These are phyloP conservation scores for Tupaia tana DNA, from an alignment of 2,113 vertebrate species.

Conservation along the genomic window DNA sequence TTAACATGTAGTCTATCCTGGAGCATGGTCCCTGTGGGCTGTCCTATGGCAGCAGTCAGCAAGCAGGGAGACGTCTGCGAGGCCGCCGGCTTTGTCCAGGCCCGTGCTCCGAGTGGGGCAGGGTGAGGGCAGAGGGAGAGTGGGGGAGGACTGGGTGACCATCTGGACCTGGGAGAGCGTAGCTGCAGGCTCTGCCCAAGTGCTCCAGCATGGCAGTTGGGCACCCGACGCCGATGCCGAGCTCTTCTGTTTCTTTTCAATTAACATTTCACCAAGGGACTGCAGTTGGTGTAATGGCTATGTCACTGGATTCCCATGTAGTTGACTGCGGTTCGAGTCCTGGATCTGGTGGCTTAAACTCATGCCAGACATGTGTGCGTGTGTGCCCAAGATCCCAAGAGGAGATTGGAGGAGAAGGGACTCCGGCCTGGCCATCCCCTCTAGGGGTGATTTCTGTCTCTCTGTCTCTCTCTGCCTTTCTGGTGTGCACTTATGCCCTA, in stretches of 20 bases:
- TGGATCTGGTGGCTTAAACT: too few species aligned
- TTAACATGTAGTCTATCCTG: neutral
- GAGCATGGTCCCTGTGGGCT: neutral
- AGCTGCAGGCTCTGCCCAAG: slow-evolving; percentile 5
- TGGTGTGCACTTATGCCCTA: too few species aligned
- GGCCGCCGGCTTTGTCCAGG: neutral
- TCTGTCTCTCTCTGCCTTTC: too few species aligned
- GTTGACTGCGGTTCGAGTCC: too few species aligned
- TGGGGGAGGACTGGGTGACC: neutral
- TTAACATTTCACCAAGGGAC: neutral
- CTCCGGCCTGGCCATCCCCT: too few species aligned
- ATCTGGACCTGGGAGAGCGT: slow-evolving; percentile 52
- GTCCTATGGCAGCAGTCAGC: neutral
- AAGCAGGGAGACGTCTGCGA: neutral
- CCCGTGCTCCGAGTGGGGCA: neutral
- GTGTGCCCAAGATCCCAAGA: too few species aligned
- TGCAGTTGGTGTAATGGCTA: too few species aligned
- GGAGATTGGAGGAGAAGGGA: too few species aligned
- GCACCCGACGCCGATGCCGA: neutral
- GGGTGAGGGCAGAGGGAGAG: neutral
- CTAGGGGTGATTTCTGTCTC: too few species aligned
- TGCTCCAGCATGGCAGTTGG: slow-evolving; percentile 59
- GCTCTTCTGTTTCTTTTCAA: neutral
- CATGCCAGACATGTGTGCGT: too few species aligned
- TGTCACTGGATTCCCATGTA: too few species aligned